phyloP scores from a whole-genome alignment of 2,113 vertebrate species.

The Chlorodrepanis virens region DNA sequence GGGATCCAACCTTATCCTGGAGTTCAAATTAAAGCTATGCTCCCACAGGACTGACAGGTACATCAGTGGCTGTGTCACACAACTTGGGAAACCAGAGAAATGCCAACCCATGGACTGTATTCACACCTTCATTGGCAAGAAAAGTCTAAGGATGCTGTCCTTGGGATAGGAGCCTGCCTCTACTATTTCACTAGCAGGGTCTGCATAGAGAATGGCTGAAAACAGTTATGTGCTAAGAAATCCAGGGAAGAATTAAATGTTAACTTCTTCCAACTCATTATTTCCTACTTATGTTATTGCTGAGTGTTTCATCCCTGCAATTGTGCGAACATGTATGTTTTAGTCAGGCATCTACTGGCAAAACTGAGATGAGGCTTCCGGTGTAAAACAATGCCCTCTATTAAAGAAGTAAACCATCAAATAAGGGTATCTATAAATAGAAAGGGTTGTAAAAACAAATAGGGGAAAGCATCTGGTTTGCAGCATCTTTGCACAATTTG shows the following conservation, averaged over 20 bases:
- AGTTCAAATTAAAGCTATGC: neutral
- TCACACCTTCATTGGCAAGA: neutral
- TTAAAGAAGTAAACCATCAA: neutral
- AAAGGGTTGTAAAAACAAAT: conserved; percentile 7
- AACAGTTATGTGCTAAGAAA: neutral
- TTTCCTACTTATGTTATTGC: neutral
- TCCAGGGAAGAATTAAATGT: neutral
- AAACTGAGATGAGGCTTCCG: neutral
- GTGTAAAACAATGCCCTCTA: conserved; percentile 2
- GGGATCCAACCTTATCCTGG: neutral
- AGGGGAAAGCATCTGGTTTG: conserved; percentile 36
- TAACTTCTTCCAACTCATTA: neutral
- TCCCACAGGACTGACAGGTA: neutral
- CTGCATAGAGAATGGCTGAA: neutral
- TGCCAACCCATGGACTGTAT: neutral
- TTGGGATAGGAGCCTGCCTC: neutral
- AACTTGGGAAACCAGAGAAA: neutral
- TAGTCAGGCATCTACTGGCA: neutral
- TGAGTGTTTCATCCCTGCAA: neutral
- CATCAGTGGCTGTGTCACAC: neutral
- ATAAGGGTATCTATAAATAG: conserved; percentile 23
- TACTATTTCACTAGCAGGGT: neutral
- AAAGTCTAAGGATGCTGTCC: neutral
- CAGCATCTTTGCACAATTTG: conserved; percentile 25
- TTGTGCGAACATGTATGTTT: neutral